Conservation (phyloP, 2,888 invertebrate genomes). For the Zelleria hepariella region DNA sequence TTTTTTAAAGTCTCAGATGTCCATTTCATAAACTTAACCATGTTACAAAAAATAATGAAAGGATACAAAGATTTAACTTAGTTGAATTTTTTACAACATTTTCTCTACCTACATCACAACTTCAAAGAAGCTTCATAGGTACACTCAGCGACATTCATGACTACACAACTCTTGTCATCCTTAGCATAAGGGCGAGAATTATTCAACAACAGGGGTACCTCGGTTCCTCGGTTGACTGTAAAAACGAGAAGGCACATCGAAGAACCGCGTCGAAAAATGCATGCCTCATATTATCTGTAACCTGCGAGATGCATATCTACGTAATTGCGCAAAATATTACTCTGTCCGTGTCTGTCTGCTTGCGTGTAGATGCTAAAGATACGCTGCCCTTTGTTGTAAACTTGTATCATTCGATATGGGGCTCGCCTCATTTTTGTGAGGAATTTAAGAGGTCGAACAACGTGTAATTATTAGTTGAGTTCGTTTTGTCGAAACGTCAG, state of each 20-base stretch:
- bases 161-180: too few species aligned
- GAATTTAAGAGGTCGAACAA: background rate
- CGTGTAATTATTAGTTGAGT: background rate
- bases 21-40: too few species aligned
- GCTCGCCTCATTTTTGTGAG: background rate
- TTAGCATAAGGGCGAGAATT: too few species aligned
- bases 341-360: slow-evolving; percentile 38
- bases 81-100: too few species aligned
- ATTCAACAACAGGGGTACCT: too few species aligned
- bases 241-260: background rate
- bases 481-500: background rate
- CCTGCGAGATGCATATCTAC: slow-evolving; percentile 42
- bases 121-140: too few species aligned
- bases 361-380: slow-evolving; percentile 27
- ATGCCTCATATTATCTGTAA: slow-evolving; percentile 42
- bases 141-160: too few species aligned
- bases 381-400: slow-evolving; percentile 22
- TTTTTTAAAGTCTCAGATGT: too few species aligned
- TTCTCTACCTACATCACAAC: too few species aligned
- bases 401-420: slow-evolving; percentile 6
- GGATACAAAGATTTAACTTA: too few species aligned
- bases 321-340: slow-evolving; percentile 60
- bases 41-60: too few species aligned
- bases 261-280: slow-evolving; percentile 21
- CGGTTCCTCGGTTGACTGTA: background rate